Percentiles rank a stretch among this genome's conserved stretches.
Evolutionary conservation across 1,140 invertebrate species (phyloP).

Genomic region (Conus ventricosus): DNA sequence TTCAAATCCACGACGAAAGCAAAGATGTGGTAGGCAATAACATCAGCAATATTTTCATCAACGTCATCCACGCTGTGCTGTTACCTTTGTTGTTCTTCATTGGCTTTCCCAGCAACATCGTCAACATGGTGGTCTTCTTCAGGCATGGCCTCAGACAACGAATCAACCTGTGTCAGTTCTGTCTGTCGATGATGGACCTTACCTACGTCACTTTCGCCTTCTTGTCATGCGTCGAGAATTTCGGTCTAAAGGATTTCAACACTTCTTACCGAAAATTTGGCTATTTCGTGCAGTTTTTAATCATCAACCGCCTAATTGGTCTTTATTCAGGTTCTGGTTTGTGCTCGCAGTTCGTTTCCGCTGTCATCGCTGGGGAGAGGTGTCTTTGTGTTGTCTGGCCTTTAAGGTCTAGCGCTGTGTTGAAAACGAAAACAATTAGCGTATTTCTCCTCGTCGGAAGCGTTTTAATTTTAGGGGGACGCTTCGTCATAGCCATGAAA

Average conservation of each 20-base stretch:
- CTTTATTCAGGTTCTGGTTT: not conserved
- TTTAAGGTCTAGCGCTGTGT: not conserved
- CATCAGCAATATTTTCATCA: not conserved
- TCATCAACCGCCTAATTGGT: not conserved
- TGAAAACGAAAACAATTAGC: not conserved
- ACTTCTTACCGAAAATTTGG: not conserved
- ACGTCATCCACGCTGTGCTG: not conserved
- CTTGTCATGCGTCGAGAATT: not conserved
- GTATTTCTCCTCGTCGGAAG: not conserved
- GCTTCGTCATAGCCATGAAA: not conserved
- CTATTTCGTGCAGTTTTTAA: not conserved
- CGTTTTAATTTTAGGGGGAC: not conserved
- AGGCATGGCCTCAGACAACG: slow-evolving; percentile 19
- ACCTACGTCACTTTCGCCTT: not conserved
- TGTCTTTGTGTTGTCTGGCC: slow-evolving; percentile 10
- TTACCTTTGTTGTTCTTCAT: slow-evolving; percentile 9
- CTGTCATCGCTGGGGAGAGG: slow-evolving; percentile 18
- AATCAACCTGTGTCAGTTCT: slow-evolving; percentile 28
- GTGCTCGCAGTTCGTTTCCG: not conserved
- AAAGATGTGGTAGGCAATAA: not conserved
- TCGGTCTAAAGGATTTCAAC: not conserved
- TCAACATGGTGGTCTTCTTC: slow-evolving; percentile 33
- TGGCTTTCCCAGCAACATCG: slow-evolving; percentile 30
- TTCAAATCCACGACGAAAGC: not conserved
- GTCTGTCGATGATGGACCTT: not conserved